These are phyloP conservation scores for Hemicordylus capensis DNA, from an alignment of 2,113 vertebrate genomes.

Conservation along the genomic window DNA sequence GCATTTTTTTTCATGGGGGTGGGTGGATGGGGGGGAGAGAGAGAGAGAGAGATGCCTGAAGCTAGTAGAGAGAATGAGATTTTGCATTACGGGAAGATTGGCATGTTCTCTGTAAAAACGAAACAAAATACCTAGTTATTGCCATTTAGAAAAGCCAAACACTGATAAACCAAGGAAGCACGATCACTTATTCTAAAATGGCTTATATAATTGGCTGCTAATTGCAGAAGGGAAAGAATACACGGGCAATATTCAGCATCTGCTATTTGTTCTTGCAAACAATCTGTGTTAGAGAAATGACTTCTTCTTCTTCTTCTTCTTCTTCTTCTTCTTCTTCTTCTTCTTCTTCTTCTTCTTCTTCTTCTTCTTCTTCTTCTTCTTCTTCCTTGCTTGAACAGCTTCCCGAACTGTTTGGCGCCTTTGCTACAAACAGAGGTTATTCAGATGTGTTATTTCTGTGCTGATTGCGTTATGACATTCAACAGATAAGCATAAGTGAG, in stretches of 20 bases:
- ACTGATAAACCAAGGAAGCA: constrained; percentile 42
- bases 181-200: constrained; percentile 47
- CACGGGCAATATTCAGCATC: constrained; percentile 53
- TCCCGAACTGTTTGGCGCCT: constrained; percentile 33
- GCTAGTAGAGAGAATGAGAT: not conserved
- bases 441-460: constrained; percentile 53
- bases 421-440: constrained; percentile 46
- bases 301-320: constrained; percentile 29
- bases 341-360: no score
- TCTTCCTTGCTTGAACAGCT: no score
- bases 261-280: constrained; percentile 64
- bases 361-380: no score
- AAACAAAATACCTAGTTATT: constrained; percentile 46
- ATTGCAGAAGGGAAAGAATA: constrained; percentile 58
- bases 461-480: constrained; percentile 39
- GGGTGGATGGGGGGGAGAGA: no score
- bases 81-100: constrained; percentile 17
- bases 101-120: constrained; percentile 15
- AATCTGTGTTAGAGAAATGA: constrained; percentile 44
- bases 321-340: no score
- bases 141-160: constrained; percentile 62
- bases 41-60: constrained; percentile 38
- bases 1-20: constrained; percentile 24
- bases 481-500: constrained; percentile 35
- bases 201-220: constrained; percentile 63